A percentile compares a stretch with the other conserved stretches of the same genome.
Evolutionary conservation across 2,113 vertebrate species (phyloP).

Genomic region (Sander vitreus): DNA sequence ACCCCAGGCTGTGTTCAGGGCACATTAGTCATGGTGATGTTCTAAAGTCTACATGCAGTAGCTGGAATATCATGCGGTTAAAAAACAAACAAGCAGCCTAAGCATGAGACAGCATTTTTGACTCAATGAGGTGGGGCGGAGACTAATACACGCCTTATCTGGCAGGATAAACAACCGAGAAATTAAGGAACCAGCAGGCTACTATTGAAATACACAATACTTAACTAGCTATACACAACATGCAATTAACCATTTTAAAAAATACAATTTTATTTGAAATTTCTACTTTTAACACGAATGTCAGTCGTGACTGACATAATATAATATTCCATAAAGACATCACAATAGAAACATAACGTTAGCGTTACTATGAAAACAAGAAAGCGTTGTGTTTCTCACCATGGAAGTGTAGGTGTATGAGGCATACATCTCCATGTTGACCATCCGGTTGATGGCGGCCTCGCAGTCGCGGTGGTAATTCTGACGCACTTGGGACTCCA

Average conservation of each 20-base stretch:
- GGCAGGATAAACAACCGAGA: neutral
- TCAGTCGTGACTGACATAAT: too few species aligned
- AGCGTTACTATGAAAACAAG: too few species aligned
- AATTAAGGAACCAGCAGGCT: neutral
- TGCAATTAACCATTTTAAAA: too few species aligned
- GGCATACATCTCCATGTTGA: constrained; percentile 89
- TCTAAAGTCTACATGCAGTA: neutral
- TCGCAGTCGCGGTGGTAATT: constrained; percentile 89
- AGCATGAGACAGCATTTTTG: constrained; percentile 40
- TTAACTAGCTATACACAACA: too few species aligned
- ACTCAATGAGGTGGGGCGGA: neutral
- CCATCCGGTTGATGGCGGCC: constrained; percentile 86
- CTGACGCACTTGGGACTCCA: constrained; percentile 87
- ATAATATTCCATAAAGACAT: too few species aligned
- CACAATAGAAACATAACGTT: neutral
- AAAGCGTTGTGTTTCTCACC: constrained; percentile 71
- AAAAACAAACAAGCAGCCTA: too few species aligned
- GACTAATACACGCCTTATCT: neutral
- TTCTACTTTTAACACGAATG: neutral
- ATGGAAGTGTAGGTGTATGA: constrained; percentile 89
- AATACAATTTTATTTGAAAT: neutral
- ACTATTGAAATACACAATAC: too few species aligned
- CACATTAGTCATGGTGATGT: neutral
- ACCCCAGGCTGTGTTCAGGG: neutral
- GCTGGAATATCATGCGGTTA: neutral